Base-by-base conservation (phyloP, 2,888 invertebrate genomes). In the Frankliniella intonsa region DNA sequence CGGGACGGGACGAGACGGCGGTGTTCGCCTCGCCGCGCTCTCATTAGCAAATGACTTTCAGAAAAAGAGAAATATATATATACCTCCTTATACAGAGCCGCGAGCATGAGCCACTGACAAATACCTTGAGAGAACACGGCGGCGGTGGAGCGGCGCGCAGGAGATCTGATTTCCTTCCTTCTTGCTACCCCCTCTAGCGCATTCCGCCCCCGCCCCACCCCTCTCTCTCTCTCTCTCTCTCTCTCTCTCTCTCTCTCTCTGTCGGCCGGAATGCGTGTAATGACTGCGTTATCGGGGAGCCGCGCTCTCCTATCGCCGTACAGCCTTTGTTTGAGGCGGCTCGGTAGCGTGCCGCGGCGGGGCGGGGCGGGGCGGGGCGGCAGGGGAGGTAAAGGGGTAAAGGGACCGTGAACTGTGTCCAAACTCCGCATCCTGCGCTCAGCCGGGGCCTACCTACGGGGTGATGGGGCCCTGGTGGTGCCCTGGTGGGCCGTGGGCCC, bases 201-300 rank as follows among this genome's bases (percentile, higher is more conserved):
- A 19, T n/a, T n/a, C n/a, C n/a, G n/a, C n/a, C n/a, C 62, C 14
- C 62, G 17, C 62, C 14, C 55, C 9, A 8, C 62, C 14, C 55
- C 55, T 55, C 55, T 55, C 7, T 55, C 55, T 55, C 55, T 55
- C 7, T 55, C 55, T 55, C 55, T 55, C 55, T 55, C 55, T 62
- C 62, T 17, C 62, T 62, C 62, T 14, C 62, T 19, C 62, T 14
- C 62, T 19, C 14, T 62, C 19, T n/a, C n/a, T n/a, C 62, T 62
- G 17, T 62, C 17, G 11, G 62, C 69, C 22, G 69, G 69, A 69
- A 69, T 69, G 69, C 69, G 69, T 69, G 69, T 69, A 19, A 65
- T 65, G 17, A n/a, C 65, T 9, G 65, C n/a, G 65, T 65, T 65
- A 65, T 65, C 65, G n/a, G 55, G 55, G 55, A 17, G 55, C 14